These are phyloP conservation scores for Scophthalmus maximus DNA, from an alignment of 2,113 vertebrate genomes.

Conservation along the genomic window DNA sequence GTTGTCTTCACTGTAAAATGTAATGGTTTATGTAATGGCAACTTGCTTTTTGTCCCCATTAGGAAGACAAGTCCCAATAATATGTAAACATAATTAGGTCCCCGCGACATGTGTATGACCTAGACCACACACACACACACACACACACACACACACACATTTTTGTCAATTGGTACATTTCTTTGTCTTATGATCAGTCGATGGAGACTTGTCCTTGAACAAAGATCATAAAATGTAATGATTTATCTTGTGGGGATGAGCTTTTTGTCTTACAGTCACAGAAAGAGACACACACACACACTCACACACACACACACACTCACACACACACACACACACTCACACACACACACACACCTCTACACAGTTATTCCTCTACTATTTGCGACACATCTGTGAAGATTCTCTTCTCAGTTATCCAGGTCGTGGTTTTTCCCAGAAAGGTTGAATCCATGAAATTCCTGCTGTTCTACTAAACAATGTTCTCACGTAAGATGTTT, in stretches of 20 bases:
- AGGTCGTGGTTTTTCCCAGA: too few relatives aligned
- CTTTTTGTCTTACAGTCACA: not conserved
- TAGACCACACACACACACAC: not conserved
- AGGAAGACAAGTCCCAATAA: too few relatives aligned
- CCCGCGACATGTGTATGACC: too few relatives aligned
- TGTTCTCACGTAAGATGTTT: too few relatives aligned
- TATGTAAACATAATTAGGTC: too few relatives aligned
- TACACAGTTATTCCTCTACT: not conserved
- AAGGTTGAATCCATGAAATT: too few relatives aligned
- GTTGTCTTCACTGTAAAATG: too few relatives aligned
- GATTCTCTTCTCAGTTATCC: too few relatives aligned
- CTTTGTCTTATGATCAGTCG: not conserved
- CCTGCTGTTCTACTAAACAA: too few relatives aligned
- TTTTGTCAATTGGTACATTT: not conserved
- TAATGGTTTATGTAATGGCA: too few relatives aligned
- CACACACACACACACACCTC: not conserved
- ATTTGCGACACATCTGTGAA: not conserved
- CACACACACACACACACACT: constrained; percentile 7
- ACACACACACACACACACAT: constrained; percentile 12
- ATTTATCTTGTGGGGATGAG: not conserved
- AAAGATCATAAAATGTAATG: not conserved
- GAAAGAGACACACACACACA: constrained; percentile 6
- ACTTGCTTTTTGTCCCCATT: too few relatives aligned
- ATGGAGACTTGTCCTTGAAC: not conserved
- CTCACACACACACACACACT: constrained; percentile 4